Percentiles rank a stretch among this genome's conserved stretches.
These are phyloP conservation scores for Theonella swinhoei DNA, from an alignment of 37 sponge, comb jelly and placozoan genomes.

Conservation along the genomic window DNA sequence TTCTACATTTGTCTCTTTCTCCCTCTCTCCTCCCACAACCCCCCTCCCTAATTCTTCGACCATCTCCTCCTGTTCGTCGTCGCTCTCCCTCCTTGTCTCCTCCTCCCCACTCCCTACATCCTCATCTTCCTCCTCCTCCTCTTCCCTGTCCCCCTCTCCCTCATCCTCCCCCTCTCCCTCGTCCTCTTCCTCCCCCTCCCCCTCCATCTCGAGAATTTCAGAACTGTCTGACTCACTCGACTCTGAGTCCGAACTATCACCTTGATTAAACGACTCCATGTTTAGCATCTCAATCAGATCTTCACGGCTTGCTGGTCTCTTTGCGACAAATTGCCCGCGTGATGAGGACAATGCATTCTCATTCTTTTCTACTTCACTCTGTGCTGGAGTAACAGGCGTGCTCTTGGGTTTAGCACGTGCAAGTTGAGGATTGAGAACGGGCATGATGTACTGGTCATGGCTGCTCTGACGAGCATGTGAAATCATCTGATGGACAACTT, in stretches of 20 bases:
- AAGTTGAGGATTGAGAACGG: not conserved
- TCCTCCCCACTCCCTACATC: not conserved
- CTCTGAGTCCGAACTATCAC: slow-evolving; percentile 6
- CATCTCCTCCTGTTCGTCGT: not conserved
- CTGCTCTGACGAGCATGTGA: not conserved
- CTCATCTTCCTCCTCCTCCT: not conserved
- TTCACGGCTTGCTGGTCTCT: slow-evolving; percentile 3
- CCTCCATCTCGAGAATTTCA: not conserved
- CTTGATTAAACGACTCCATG: not conserved
- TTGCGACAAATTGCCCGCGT: not conserved
- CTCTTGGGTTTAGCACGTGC: not conserved
- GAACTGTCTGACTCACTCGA: not conserved
- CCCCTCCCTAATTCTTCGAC: not conserved
- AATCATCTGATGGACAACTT: not conserved
- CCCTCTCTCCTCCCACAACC: not conserved
- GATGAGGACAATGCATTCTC: not conserved
- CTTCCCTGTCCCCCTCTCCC: slow-evolving; percentile 4
- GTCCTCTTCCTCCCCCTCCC: not conserved
- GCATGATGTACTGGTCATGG: not conserved
- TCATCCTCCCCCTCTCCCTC: not conserved
- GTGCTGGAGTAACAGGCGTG: not conserved
- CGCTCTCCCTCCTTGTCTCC: no score
- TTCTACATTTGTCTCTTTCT: not conserved
- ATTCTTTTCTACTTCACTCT: not conserved
- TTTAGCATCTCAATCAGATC: slow-evolving; percentile 33